Conservation (phyloP, 1,140 invertebrate species). For the Homarus americanus region DNA sequence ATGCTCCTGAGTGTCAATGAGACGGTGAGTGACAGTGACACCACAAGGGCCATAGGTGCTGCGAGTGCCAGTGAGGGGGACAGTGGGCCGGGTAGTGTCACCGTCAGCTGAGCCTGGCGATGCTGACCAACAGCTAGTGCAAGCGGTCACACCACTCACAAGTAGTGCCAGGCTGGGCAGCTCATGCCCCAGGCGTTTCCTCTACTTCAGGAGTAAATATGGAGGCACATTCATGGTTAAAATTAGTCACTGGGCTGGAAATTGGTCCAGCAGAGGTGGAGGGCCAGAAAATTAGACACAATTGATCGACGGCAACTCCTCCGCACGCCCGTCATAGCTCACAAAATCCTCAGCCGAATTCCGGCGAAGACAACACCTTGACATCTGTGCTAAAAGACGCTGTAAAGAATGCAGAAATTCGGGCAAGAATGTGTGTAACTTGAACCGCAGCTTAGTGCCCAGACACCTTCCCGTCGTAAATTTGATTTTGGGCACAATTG, state of each 20-base stretch:
- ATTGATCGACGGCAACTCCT: conserved; percentile 42
- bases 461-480: conserved; percentile 69
- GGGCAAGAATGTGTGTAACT: conserved; percentile 69
- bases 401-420: conserved; percentile 66
- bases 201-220: not conserved
- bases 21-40: not conserved
- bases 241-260: no score
- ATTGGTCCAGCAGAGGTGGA: not conserved
- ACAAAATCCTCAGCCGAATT: conserved; percentile 58
- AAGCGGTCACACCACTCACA: not conserved
- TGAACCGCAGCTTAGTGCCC: conserved; percentile 67
- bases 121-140: not conserved
- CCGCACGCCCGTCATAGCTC: conserved; percentile 57
- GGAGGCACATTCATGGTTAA: no score
- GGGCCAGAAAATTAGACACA: conserved; percentile 22
- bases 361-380: conserved; percentile 65
- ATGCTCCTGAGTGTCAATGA: no score
- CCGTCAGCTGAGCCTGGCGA: conserved; percentile 32
- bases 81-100: conserved; percentile 21
- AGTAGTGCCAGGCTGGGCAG: not conserved
- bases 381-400: conserved; percentile 66
- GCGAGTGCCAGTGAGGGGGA: conserved; percentile 32
- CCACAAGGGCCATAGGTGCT: not conserved
- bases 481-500: conserved; percentile 66
- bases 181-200: conserved; percentile 21